Conservation (phyloP, 2,797 vertebrate species). For the Prionace glauca region DNA sequence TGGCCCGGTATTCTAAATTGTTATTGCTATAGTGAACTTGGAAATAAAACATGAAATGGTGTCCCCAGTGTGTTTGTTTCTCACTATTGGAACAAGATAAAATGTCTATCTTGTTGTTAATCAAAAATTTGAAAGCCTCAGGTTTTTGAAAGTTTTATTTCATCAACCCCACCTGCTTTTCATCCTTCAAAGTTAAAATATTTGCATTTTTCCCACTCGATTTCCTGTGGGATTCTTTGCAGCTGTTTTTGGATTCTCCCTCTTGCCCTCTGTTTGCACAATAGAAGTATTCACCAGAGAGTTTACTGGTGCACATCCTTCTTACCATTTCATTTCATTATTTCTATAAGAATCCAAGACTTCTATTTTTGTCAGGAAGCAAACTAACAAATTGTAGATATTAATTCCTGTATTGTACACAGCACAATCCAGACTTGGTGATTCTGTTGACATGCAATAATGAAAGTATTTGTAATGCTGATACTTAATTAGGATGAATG, state of each 20-base stretch:
- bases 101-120: neutral
- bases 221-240: neutral
- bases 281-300: neutral
- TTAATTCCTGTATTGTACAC: neutral
- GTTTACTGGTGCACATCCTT: neutral
- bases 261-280: neutral
- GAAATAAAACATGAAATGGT: neutral
- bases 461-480: neutral
- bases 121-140: neutral
- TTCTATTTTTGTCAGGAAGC: neutral
- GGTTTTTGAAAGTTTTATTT: conserved; percentile 1
- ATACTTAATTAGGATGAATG: neutral
- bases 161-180: neutral
- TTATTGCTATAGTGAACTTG: neutral
- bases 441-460: neutral
- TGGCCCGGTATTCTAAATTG: neutral
- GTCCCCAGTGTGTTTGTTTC: neutral
- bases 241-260: neutral
- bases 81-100: neutral
- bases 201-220: neutral
- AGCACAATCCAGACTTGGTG: neutral
- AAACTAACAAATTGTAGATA: neutral
- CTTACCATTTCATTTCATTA: neutral
- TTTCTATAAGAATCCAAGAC: neutral
- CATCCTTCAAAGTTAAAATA: neutral